phyloP scores from a whole-genome alignment of 1,140 invertebrate genomes.

The Eupristina koningsbergeri region DNA sequence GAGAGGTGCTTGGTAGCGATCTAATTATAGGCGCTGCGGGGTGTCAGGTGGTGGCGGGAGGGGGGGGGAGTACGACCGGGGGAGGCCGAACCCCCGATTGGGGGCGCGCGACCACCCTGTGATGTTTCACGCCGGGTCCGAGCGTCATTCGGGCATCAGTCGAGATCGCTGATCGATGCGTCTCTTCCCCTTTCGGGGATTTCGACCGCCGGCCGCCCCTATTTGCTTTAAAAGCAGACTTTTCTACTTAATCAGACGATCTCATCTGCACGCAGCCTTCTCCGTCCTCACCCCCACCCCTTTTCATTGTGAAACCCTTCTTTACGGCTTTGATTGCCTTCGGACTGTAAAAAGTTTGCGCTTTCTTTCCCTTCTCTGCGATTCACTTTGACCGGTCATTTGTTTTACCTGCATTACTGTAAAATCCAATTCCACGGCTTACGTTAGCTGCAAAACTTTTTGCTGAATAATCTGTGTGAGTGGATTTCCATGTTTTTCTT shows the following conservation, averaged over 20 bases:
- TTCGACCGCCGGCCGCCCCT: not conserved
- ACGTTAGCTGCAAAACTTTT: not conserved
- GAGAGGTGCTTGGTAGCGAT: slow-evolving; percentile 66
- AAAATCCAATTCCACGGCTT: not conserved
- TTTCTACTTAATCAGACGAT: not conserved
- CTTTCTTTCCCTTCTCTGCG: not conserved
- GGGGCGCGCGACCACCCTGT: slow-evolving; percentile 37
- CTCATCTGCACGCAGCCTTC: not conserved
- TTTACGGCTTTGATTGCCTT: not conserved
- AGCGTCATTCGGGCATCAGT: too few relatives aligned
- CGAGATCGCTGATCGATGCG: slow-evolving; percentile 38
- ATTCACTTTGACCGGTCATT: not conserved
- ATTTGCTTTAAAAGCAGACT: not conserved
- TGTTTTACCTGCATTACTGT: not conserved
- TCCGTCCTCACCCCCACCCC: too few relatives aligned
- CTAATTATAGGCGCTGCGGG: slow-evolving; percentile 70
- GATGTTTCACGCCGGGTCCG: slow-evolving; percentile 37
- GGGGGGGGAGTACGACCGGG: too few relatives aligned
- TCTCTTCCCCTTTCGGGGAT: slow-evolving; percentile 7
- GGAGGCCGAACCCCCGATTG: too few relatives aligned
- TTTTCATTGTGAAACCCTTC: too few relatives aligned
- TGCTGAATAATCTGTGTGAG: too few relatives aligned
- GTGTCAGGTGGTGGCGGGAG: slow-evolving; percentile 2
- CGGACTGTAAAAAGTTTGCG: not conserved
- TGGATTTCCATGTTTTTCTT: too few relatives aligned